phyloP scores from a whole-genome alignment of 2,888 invertebrate genomes.

The Drosophila kuntzei region DNA sequence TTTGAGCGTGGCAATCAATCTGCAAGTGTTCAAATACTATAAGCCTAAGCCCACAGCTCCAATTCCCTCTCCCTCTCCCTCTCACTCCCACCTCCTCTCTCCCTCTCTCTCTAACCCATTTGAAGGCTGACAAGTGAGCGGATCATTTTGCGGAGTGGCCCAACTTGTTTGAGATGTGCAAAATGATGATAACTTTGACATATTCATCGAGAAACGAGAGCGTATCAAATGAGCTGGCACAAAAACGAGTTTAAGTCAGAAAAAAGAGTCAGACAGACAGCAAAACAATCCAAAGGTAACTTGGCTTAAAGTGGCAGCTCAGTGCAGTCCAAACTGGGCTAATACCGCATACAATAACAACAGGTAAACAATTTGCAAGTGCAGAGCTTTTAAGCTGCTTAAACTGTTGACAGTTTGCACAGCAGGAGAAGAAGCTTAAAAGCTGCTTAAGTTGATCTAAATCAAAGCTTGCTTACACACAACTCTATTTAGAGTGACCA shows the following conservation, averaged over 20 bases:
- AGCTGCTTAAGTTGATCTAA: constrained; percentile 9
- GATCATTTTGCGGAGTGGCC: constrained; percentile 41
- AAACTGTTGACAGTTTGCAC: constrained; percentile 12
- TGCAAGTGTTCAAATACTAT: constrained; percentile 39
- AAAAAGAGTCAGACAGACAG: neutral
- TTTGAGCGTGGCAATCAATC: constrained; percentile 58
- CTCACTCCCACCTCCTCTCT: neutral
- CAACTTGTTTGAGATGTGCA: constrained; percentile 58
- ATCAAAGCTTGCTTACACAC: neutral
- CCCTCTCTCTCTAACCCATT: neutral
- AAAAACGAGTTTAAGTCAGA: constrained; percentile 47
- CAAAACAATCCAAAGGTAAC: constrained; percentile 28
- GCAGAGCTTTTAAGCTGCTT: constrained; percentile 39
- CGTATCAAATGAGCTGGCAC: constrained; percentile 37
- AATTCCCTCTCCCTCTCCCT: neutral
- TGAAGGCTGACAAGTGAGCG: constrained; percentile 56
- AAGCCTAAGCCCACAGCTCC: constrained; percentile 33
- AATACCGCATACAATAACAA: constrained; percentile 19
- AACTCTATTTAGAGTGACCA: constrained; percentile 7
- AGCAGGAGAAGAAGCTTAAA: constrained; percentile 4
- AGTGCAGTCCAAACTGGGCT: constrained; percentile 52
- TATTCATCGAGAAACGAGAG: constrained; percentile 59
- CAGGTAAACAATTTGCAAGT: constrained; percentile 16
- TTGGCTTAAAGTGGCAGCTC: constrained; percentile 16
- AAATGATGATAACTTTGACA: constrained; percentile 61